Evolutionary conservation across 2,797 vertebrate genomes (phyloP).

Genomic region (Anguilla anguilla): DNA sequence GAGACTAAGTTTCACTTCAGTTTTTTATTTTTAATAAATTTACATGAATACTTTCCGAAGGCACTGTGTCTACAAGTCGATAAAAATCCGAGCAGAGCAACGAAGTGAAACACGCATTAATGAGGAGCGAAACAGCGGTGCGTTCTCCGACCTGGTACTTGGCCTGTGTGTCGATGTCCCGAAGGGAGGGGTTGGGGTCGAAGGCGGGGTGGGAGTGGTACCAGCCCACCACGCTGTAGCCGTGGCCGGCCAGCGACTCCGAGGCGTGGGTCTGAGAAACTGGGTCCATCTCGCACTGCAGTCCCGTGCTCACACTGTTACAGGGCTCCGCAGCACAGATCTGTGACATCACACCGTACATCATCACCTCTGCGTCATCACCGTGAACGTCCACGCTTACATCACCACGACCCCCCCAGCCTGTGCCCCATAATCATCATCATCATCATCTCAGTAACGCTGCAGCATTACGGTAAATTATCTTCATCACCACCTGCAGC

Average conservation of each 20-base stretch:
- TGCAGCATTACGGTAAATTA: too few species aligned
- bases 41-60: too few species aligned
- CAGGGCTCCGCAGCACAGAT: constrained; percentile 90
- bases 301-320: constrained; percentile 91
- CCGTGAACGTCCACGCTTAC: too few species aligned
- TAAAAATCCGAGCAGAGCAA: not conserved
- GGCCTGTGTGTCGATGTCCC: constrained; percentile 95
- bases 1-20: too few species aligned
- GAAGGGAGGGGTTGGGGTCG: constrained; percentile 91
- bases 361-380: not conserved
- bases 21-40: too few species aligned
- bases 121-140: not conserved
- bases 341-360: constrained; percentile 61
- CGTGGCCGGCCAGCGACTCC: constrained; percentile 81
- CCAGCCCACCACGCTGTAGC: constrained; percentile 90
- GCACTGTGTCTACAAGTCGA: not conserved
- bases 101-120: not conserved
- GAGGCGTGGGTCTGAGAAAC: constrained; percentile 95
- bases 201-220: constrained; percentile 98
- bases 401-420: too few species aligned
- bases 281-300: constrained; percentile 98
- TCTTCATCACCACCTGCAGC: too few species aligned
- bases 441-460: too few species aligned
- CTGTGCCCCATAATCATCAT: too few species aligned
- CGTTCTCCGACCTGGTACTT: constrained; percentile 88